These are phyloP conservation scores for Anthoptus insignis DNA, from an alignment of 2,888 invertebrate species.

Conservation along the genomic window DNA sequence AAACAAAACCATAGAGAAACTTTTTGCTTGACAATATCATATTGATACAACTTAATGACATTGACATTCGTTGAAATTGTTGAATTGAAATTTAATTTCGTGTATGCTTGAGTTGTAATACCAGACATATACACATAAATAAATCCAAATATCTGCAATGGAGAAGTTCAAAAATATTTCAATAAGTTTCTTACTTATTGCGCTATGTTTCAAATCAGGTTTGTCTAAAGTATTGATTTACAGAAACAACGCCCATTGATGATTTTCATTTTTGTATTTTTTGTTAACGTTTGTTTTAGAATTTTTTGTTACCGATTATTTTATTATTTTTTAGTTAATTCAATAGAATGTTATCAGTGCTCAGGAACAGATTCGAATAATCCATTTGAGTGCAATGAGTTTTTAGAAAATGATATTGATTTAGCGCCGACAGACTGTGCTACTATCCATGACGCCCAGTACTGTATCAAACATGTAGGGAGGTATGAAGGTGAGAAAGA, in stretches of 20 bases:
- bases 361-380: constrained; percentile 92
- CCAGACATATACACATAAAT: no score
- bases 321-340: constrained; percentile 80
- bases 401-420: constrained; percentile 89
- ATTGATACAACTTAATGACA: no score
- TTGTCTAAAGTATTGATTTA: constrained; percentile 7
- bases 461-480: constrained; percentile 97
- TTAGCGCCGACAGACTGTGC: constrained; percentile 91
- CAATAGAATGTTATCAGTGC: constrained; percentile 96
- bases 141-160: not conserved
- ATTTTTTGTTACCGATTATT: constrained; percentile 44
- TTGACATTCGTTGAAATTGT: no score
- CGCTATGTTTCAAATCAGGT: constrained; percentile 44
- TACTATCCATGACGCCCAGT: constrained; percentile 94
- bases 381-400: constrained; percentile 95
- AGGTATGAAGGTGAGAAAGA: constrained; percentile 94
- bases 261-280: not conserved
- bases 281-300: constrained; percentile 15
- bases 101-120: no score
- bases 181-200: constrained; percentile 28
- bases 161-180: constrained; percentile 21
- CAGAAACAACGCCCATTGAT: constrained; percentile 41
- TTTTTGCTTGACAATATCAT: no score
- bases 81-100: no score
- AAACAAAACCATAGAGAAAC: no score